A percentile compares a stretch with the other conserved stretches of the same genome.
Conservation (phyloP, 2,888 invertebrate species). For the Acronicta psi region DNA sequence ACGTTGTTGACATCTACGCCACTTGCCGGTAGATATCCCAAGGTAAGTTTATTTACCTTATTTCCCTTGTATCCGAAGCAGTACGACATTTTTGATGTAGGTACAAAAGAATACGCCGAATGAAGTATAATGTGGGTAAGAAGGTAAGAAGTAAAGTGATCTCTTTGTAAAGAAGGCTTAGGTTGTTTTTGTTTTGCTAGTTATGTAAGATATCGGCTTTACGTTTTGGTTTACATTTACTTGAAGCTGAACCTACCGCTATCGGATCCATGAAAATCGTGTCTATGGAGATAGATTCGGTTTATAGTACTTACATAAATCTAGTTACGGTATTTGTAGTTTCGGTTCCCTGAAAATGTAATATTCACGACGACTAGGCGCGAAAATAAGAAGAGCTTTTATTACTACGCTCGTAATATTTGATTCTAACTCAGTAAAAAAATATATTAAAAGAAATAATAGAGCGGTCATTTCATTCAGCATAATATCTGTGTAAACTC, state of each 20-base stretch:
- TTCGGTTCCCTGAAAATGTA: too few relatives aligned
- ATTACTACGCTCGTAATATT: slow-evolving; percentile 2
- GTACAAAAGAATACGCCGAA: slow-evolving; percentile 25
- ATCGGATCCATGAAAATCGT: slow-evolving; percentile 31
- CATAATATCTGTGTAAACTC: slow-evolving; percentile 20
- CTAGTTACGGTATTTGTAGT: slow-evolving; percentile 1
- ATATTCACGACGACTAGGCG: too few relatives aligned
- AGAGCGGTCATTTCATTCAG: slow-evolving; percentile 27
- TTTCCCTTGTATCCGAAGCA: slow-evolving; percentile 35
- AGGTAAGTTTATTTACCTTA: slow-evolving; percentile 63
- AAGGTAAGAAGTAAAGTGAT: slow-evolving; percentile 28
- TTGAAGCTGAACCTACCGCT: slow-evolving; percentile 33
- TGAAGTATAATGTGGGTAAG: slow-evolving; percentile 16
- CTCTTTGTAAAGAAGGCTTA: slow-evolving; percentile 24
- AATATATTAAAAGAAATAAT: slow-evolving; percentile 8
- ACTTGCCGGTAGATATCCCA: slow-evolving; percentile 69
- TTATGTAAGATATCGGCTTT: slow-evolving; percentile 26
- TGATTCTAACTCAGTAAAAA: slow-evolving; percentile 4
- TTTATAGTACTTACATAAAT: slow-evolving; percentile 28
- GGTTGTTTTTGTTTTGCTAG: slow-evolving; percentile 19
- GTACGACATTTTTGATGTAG: slow-evolving; percentile 13
- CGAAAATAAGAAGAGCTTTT: background rate
- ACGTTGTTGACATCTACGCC: slow-evolving; percentile 60
- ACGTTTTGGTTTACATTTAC: slow-evolving; percentile 28
- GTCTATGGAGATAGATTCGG: slow-evolving; percentile 22